These are phyloP conservation scores for Trachurus trachurus DNA, from an alignment of 2,797 vertebrate species.

Conservation along the genomic window DNA sequence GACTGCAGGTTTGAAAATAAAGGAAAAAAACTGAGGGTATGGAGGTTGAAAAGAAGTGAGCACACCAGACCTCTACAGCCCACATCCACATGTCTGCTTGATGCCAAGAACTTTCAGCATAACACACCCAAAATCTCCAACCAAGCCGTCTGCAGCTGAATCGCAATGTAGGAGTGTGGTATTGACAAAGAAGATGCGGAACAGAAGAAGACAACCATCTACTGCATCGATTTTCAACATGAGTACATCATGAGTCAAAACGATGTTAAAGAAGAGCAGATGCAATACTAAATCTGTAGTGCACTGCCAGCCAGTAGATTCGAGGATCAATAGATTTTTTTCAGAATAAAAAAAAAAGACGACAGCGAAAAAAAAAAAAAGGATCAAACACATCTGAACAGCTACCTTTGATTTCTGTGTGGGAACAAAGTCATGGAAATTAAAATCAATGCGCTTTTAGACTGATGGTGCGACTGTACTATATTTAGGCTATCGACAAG, in stretches of 20 bases:
- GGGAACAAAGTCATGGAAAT: conserved; percentile 9
- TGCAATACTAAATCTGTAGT: not conserved
- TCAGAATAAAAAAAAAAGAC: not conserved
- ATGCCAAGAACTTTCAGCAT: not conserved
- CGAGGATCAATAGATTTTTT: not conserved
- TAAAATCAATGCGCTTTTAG: conserved; percentile 11
- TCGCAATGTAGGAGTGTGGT: not conserved
- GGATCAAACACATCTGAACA: not conserved
- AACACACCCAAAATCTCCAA: not conserved
- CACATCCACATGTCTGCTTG: not conserved
- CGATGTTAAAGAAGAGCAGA: not conserved
- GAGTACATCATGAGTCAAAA: not conserved
- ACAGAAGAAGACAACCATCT: not conserved
- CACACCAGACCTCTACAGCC: not conserved
- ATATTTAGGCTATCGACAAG: conserved; percentile 11
- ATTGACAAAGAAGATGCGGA: not conserved
- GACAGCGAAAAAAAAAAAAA: not conserved
- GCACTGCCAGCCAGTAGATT: not conserved
- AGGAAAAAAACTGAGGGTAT: not conserved
- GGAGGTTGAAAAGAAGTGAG: not conserved
- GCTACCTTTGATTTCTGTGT: not conserved
- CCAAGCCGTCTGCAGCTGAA: not conserved
- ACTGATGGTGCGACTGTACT: not conserved
- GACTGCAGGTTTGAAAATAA: not conserved
- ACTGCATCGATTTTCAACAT: not conserved